A percentile compares a stretch with the other conserved stretches of the same genome.
phyloP scores from a whole-genome alignment of 1,140 invertebrate species.

The Drosophila kikkawai region DNA sequence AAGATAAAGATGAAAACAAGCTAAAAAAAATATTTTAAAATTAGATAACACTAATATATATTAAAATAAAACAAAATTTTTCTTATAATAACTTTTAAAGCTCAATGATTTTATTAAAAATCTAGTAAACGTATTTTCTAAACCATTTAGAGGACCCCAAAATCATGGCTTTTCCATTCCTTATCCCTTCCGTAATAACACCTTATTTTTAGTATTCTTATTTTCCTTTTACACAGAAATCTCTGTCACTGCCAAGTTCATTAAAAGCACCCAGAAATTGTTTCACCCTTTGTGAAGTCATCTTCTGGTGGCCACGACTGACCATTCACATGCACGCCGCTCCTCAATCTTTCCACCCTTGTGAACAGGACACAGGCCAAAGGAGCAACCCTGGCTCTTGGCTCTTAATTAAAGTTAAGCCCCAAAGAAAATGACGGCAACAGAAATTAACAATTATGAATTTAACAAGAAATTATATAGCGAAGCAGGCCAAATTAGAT shows the following conservation, averaged over 20 bases:
- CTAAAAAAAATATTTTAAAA: background rate
- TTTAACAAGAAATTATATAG: slow-evolving; percentile 84
- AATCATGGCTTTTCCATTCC: background rate
- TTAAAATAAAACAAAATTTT: too few species aligned
- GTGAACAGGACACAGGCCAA: slow-evolving; percentile 4
- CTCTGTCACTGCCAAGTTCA: slow-evolving; percentile 19
- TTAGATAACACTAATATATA: background rate
- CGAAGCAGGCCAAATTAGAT: slow-evolving; percentile 71
- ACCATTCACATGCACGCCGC: slow-evolving; percentile 48
- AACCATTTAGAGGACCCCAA: too few species aligned
- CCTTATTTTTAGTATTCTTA: slow-evolving; percentile 4
- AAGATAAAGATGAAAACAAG: background rate
- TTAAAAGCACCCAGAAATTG: slow-evolving; percentile 19
- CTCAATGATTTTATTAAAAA: too few species aligned
- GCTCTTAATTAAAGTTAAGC: slow-evolving; percentile 84
- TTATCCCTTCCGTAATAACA: background rate
- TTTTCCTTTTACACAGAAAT: background rate
- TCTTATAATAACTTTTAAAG: too few species aligned
- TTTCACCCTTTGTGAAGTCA: slow-evolving; percentile 29
- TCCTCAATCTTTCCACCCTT: slow-evolving; percentile 47
- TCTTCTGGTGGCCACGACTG: slow-evolving; percentile 29
- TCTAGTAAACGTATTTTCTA: background rate
- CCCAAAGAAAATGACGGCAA: slow-evolving; percentile 58
- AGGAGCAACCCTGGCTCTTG: slow-evolving; percentile 58
- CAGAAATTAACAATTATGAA: slow-evolving; percentile 83